These are phyloP conservation scores for Eucriotettix oculatus DNA, from an alignment of 2,888 invertebrate genomes.

Conservation along the genomic window DNA sequence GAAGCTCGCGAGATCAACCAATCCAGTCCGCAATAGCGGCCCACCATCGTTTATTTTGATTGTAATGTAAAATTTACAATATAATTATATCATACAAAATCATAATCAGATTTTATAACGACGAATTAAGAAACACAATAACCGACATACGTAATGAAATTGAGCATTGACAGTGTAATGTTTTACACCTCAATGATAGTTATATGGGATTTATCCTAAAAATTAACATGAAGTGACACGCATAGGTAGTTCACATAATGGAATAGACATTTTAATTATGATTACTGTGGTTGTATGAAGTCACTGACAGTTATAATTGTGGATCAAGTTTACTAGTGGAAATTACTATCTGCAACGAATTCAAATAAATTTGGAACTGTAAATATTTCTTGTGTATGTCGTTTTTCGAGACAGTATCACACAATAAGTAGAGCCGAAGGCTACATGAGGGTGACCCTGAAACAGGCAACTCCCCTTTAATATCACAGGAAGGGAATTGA, in stretches of 20 bases:
- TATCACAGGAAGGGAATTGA: no score
- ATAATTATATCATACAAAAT: neutral
- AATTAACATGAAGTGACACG: neutral
- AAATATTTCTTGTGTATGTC: neutral
- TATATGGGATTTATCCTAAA: neutral
- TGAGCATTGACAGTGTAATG: no score
- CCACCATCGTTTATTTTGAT: neutral
- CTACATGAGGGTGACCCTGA: no score
- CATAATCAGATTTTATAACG: neutral
- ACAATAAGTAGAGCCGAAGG: no score
- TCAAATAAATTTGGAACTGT: neutral
- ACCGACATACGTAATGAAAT: neutral
- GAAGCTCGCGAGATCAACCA: no score
- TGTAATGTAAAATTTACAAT: neutral
- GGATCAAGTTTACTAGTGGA: neutral
- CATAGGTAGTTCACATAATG: neutral
- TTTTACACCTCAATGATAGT: neutral
- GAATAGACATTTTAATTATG: neutral
- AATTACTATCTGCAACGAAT: neutral
- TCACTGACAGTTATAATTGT: no score
- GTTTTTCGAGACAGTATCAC: no score
- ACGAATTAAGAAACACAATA: neutral
- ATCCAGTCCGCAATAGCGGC: neutral
- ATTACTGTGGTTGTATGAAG: no score
- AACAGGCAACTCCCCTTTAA: no score